phyloP scores from a whole-genome alignment of 23 tunicate species.

The Ascidia mentula region DNA sequence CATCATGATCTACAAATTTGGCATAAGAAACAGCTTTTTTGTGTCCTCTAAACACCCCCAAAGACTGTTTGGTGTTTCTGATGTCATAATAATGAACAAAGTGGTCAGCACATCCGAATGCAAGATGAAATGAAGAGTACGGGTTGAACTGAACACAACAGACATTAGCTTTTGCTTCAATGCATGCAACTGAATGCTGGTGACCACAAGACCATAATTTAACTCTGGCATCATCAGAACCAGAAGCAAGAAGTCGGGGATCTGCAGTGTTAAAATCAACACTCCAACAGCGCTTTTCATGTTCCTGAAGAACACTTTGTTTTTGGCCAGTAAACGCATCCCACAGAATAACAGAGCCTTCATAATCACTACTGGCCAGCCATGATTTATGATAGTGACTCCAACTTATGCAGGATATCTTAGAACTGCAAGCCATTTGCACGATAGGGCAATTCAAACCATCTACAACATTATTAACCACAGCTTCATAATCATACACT shows the following conservation, averaged over 20 bases:
- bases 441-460: conserved; percentile 79
- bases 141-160: conserved; percentile 99
- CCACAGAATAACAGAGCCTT: conserved; percentile 94
- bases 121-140: conserved; percentile 77
- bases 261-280: conserved; percentile 97
- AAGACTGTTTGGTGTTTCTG: conserved; percentile 70
- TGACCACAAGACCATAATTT: conserved; percentile 84
- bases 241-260: conserved; percentile 89
- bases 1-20: conserved; percentile 77
- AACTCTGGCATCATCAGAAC: conserved; percentile 97
- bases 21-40: conserved; percentile 99
- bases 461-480: conserved; percentile 79
- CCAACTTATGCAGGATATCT: conserved; percentile 96
- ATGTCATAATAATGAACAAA: conserved; percentile 98
- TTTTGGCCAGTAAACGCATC: conserved; percentile 92
- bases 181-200: conserved; percentile 76
- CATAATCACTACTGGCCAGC: conserved; percentile 96
- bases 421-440: conserved; percentile 94
- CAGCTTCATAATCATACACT: conserved; percentile 94
- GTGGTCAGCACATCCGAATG: conserved; percentile 98
- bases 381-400: conserved; percentile 92
- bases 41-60: conserved; percentile 91
- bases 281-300: conserved; percentile 99
- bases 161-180: conserved; percentile 98
- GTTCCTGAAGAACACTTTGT: conserved; percentile 75